Evolutionary conservation across 35 echinoderm and acorn worm species (phyloP).

Genomic region (Lytechinus pictus): DNA sequence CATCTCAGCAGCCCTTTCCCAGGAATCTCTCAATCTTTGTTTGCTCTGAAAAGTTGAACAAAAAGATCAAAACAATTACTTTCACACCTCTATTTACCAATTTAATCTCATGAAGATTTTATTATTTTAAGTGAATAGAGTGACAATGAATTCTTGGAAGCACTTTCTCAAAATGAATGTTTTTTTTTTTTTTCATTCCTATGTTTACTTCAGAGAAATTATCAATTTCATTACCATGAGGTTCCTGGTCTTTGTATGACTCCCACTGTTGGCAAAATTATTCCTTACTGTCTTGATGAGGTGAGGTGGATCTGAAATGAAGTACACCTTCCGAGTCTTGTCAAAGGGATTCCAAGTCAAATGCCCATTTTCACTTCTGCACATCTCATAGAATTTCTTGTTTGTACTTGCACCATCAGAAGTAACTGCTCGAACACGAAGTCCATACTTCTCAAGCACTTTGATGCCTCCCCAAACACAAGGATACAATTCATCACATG

Average conservation of each 20-base stretch:
- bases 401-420: conserved; percentile 33
- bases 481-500: conserved; percentile 24
- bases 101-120: no score
- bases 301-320: conserved; percentile 14
- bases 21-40: no score
- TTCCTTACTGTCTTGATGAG: not conserved
- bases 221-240: no score
- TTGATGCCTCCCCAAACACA: conserved; percentile 32
- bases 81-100: no score
- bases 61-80: no score
- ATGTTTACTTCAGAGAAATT: no score
- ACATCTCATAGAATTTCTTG: not conserved
- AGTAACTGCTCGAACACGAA: not conserved
- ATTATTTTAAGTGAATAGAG: no score
- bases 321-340: not conserved
- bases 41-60: no score
- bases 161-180: no score
- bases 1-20: no score
- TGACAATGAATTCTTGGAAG: no score
- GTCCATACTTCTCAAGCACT: not conserved
- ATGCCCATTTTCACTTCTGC: not conserved
- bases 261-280: not conserved
- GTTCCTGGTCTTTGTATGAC: not conserved
- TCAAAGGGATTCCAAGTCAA: conserved; percentile 10
- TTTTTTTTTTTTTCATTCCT: no score